Evolutionary conservation across 2,797 vertebrate genomes (phyloP), one percentile per base, ranked within the genome.

Genomic region (Tiaroga cobitis): DNA sequence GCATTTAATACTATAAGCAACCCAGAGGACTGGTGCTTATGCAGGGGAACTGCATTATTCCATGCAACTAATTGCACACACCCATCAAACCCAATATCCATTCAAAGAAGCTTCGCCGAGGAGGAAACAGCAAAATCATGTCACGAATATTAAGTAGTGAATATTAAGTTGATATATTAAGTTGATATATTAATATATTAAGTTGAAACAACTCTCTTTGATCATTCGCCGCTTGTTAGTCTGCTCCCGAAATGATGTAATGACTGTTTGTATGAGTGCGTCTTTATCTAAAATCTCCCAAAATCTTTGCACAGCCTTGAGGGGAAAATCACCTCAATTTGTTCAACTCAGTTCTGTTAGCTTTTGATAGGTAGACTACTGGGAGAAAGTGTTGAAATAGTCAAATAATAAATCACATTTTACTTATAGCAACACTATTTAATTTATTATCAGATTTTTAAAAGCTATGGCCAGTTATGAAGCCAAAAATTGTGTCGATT

Each of bases 21-120:
- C 32, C 59, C 34, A 74, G 72, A 68, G 16, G 21, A 69, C 54
- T 61, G 43, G 72, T 63, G 11, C 79, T 65, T 34, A 24, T 46
- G 81, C 73, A 85, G 24, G 41, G 15, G 6, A 49, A 43, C 61
- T 83, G 70, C 70, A 65, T 26, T 51, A 43, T 74, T 37, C 70
- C 69, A 80, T 77, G 83, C 76, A 83, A 65, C 85, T 85, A 88
- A 88, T 87, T 85, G 59, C 87, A 74, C 16, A 24, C 81, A 39
- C 76, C n/a, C 59, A 73, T 89, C 85, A 81, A 85, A 88, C 76
- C 77, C 80, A 81, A 88, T 89, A 83, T 87, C 81, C 61, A 80
- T 88, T 87, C 39, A 83, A 84, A 82, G 69, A 63, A 51, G 84
- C 74, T 67, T 76, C 1, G 43, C 21, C 9, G 3, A 37, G 21